Conservation (phyloP, 2,797 vertebrate species). For the Tauraco hartlaubi region DNA sequence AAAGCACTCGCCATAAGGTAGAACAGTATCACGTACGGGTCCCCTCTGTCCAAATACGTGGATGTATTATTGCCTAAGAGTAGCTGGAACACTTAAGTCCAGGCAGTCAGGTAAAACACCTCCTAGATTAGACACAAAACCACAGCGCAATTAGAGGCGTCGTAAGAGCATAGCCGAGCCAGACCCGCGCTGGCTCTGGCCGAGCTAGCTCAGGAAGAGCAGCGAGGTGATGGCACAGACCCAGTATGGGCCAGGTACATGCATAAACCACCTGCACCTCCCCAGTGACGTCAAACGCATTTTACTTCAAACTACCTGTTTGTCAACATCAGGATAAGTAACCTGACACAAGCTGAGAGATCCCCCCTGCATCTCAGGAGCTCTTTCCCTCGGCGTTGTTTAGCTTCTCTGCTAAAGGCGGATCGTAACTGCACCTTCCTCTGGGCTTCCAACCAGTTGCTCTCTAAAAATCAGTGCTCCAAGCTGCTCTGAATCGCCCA, state of each 20-base stretch:
- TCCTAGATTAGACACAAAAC: not conserved
- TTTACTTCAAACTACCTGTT: not conserved
- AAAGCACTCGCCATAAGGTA: not conserved
- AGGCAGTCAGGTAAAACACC: not conserved
- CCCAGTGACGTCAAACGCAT: not conserved
- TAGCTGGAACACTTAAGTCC: not conserved
- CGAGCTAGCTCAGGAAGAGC: not conserved
- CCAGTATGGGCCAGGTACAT: not conserved
- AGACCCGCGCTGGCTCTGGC: not conserved
- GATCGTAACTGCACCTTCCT: not conserved
- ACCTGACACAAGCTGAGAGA: not conserved
- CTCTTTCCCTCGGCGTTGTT: not conserved
- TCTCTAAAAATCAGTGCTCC: not conserved
- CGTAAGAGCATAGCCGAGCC: not conserved
- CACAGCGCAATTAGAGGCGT: not conserved
- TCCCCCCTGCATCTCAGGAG: not conserved
- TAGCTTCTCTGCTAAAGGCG: not conserved
- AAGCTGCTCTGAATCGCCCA: rapidly evolving
- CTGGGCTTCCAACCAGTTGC: not conserved
- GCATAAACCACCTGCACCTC: not conserved
- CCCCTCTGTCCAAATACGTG: not conserved
- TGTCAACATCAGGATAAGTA: not conserved
- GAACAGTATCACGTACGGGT: not conserved
- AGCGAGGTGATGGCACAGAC: not conserved
- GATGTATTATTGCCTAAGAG: not conserved